Conservation (phyloP, 1,140 invertebrate species). For the Panulirus ornatus region DNA sequence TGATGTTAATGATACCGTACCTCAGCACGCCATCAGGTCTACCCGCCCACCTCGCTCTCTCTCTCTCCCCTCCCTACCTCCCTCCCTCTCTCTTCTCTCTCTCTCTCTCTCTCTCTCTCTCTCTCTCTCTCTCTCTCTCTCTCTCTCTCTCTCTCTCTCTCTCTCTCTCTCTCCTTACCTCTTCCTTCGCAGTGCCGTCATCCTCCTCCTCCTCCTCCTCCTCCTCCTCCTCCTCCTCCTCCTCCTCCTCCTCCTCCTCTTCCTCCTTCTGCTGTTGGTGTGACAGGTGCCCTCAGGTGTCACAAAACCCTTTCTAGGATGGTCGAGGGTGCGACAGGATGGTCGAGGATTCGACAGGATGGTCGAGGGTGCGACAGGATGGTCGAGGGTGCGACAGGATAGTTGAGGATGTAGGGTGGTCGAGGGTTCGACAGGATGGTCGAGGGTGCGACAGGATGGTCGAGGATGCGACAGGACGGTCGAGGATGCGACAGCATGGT, state of each 20-base stretch:
- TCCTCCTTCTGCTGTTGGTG: not conserved
- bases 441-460: no score
- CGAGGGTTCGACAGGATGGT: no score
- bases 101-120: not conserved
- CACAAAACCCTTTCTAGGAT: not conserved
- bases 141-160: not conserved
- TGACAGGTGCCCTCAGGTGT: not conserved
- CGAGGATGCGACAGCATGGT: no score
- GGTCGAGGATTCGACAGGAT: not conserved
- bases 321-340: not conserved
- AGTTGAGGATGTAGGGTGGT: no score
- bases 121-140: slow-evolving; percentile 15
- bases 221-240: not conserved
- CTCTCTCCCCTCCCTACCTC: not conserved
- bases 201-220: no score
- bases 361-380: not conserved
- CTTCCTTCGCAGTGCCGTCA: no score
- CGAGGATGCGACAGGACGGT: no score
- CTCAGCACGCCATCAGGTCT: not conserved
- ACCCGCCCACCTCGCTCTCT: not conserved
- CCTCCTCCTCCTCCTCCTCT: not conserved
- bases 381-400: not conserved
- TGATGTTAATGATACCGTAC: not conserved
- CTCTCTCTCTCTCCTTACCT: no score
- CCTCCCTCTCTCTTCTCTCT: not conserved